phyloP scores from a whole-genome alignment of 1,140 invertebrate genomes.

The Sinella curviseta region DNA sequence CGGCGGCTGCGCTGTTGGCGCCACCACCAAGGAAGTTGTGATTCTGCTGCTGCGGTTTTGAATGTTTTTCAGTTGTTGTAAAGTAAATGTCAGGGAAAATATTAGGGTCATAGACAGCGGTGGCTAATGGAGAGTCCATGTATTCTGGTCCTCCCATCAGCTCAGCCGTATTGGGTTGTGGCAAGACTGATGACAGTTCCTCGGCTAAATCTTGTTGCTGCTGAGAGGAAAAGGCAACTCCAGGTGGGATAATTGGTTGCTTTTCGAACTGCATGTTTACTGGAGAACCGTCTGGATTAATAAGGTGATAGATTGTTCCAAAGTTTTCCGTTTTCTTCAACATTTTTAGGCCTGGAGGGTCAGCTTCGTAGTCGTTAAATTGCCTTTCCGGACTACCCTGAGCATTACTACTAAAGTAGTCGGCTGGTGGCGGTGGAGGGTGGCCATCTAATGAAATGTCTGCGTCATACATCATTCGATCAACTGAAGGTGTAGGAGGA shows the following conservation, averaged over 20 bases:
- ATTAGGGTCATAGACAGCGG: constrained; percentile 42
- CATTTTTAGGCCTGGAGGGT: constrained; percentile 42
- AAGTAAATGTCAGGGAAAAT: constrained; percentile 50
- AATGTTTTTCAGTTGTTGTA: constrained; percentile 41
- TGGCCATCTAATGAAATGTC: neutral
- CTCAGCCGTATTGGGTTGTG: neutral
- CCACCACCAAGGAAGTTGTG: neutral
- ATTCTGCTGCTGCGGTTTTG: neutral
- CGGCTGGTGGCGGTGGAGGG: neutral
- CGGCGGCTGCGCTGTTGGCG: neutral
- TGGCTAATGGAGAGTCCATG: neutral
- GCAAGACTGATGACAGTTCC: neutral
- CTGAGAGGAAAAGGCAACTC: neutral
- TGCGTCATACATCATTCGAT: neutral
- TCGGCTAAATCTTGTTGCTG: neutral
- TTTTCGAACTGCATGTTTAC: constrained; percentile 18
- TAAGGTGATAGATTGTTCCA: constrained; percentile 36
- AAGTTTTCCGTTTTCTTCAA: constrained; percentile 42
- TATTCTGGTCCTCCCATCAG: neutral
- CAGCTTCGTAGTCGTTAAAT: neutral
- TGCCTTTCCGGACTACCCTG: neutral
- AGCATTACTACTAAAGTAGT: neutral
- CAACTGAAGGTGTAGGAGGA: neutral
- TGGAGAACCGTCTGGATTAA: constrained; percentile 22
- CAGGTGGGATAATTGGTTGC: neutral